phyloP scores from a whole-genome alignment of 2,113 vertebrate genomes.

The Spermophilus dauricus region DNA sequence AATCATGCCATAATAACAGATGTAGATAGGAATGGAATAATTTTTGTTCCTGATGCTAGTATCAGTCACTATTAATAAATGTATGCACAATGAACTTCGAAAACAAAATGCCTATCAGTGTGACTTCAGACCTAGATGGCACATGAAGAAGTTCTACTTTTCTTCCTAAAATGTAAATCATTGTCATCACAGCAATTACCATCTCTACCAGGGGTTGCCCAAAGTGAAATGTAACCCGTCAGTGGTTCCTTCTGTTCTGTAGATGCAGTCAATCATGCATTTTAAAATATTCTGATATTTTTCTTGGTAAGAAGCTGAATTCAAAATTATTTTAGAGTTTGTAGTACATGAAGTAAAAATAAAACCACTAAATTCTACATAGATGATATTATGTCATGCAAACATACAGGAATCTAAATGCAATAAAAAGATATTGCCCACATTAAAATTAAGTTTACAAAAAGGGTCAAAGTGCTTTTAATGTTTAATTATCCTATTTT shows the following conservation, averaged over 20 bases:
- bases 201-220: neutral
- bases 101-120: neutral
- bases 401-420: neutral
- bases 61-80: neutral
- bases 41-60: neutral
- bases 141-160: neutral
- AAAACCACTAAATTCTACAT: neutral
- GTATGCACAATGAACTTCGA: neutral
- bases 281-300: neutral
- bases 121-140: neutral
- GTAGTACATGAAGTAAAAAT: conserved; percentile 19
- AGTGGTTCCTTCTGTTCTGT: neutral
- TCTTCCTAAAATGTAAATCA: neutral
- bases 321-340: neutral
- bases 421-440: neutral
- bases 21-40: neutral
- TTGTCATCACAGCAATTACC: neutral
- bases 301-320: neutral
- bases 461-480: neutral
- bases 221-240: neutral
- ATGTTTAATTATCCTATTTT: neutral
- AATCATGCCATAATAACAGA: neutral
- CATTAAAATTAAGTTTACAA: conserved; percentile 3
- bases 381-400: neutral
- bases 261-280: neutral